phyloP scores from a whole-genome alignment of 2,888 invertebrate genomes.

The Drosophila lutescens region DNA sequence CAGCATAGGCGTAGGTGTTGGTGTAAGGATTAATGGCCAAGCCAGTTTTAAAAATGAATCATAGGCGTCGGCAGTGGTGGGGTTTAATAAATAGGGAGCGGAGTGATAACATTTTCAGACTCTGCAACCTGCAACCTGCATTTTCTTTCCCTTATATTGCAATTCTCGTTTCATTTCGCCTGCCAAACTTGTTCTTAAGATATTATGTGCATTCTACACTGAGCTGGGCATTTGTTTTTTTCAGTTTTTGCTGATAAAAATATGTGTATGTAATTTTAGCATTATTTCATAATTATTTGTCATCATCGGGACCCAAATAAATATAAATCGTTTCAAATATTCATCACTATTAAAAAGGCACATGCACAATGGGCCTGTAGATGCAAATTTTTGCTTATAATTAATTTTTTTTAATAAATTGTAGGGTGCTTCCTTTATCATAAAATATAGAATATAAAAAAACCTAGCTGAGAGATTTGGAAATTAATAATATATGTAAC shows the following conservation, averaged over 20 bases:
- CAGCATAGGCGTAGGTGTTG: slow-evolving; percentile 28
- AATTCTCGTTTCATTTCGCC: slow-evolving; percentile 16
- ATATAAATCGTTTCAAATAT: background rate
- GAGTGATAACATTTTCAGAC: slow-evolving; percentile 2
- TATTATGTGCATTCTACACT: slow-evolving; percentile 6
- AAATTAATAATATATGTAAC: too few relatives aligned
- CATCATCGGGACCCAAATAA: background rate
- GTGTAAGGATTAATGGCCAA: slow-evolving; percentile 34
- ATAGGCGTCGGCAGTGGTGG: slow-evolving; percentile 6
- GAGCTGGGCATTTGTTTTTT: background rate
- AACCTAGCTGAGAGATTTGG: too few relatives aligned
- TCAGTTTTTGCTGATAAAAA: background rate
- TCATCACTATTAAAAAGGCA: background rate
- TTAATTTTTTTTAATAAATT: too few relatives aligned
- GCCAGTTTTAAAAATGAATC: slow-evolving; percentile 35
- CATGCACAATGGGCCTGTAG: too few relatives aligned
- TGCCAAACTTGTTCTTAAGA: slow-evolving; percentile 28
- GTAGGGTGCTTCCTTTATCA: too few relatives aligned
- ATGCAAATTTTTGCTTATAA: too few relatives aligned
- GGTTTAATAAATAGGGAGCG: slow-evolving; percentile 15
- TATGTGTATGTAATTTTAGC: background rate
- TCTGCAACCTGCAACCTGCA: slow-evolving; percentile 9
- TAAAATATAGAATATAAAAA: too few relatives aligned
- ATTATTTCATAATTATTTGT: background rate
- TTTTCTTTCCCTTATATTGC: slow-evolving; percentile 21